These are phyloP conservation scores for Cylloceria caligata DNA, from an alignment of 2,888 invertebrate genomes.

Conservation along the genomic window DNA sequence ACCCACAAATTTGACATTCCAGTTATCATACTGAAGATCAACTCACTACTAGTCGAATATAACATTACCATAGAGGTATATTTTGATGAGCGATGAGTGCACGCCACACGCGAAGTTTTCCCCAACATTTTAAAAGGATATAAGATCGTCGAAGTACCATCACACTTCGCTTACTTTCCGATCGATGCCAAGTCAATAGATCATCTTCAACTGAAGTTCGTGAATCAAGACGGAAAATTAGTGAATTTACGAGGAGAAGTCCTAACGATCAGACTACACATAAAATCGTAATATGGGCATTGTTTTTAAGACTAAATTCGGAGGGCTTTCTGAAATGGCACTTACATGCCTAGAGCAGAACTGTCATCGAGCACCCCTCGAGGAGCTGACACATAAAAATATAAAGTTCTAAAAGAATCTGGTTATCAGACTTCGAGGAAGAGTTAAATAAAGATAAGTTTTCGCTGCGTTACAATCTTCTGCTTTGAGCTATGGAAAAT, in stretches of 20 bases:
- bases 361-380: neutral
- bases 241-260: neutral
- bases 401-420: neutral
- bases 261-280: neutral
- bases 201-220: constrained; percentile 17
- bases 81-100: constrained; percentile 72
- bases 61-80: no score
- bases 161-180: constrained; percentile 6
- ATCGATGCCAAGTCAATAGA: neutral
- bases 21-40: constrained; percentile 60
- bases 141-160: no score
- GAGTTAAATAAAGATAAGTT: neutral
- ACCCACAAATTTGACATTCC: constrained; percentile 36
- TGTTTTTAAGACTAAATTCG: neutral
- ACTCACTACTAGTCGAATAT: constrained; percentile 33
- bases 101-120: constrained; percentile 80
- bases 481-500: neutral
- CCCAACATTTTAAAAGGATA: constrained; percentile 57
- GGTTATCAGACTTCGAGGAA: neutral
- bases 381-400: neutral
- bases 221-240: constrained; percentile 2
- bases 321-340: neutral
- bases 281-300: constrained; percentile 3
- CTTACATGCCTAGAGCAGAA: neutral
- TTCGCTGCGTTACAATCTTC: neutral